Evolutionary conservation across 2,888 invertebrate species (phyloP).

Genomic region (Kryphioiulus occultus): DNA sequence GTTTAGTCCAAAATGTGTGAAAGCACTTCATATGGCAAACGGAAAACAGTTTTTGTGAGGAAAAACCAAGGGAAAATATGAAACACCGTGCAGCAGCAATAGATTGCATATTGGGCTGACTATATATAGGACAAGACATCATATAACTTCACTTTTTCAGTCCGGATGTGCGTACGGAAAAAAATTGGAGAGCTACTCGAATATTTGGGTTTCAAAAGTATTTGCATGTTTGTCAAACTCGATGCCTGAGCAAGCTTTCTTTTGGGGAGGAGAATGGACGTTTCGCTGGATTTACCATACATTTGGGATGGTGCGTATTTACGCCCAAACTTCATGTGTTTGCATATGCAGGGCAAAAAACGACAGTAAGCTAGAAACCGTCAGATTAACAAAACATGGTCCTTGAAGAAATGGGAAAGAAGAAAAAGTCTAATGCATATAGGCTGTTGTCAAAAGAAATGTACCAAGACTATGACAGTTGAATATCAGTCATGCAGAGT

Average conservation of each 20-base stretch:
- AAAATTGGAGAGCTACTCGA: not conserved
- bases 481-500: not conserved
- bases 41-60: not conserved
- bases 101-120: not conserved
- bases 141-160: not conserved
- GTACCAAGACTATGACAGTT: not conserved
- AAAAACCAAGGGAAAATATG: not conserved
- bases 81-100: not conserved
- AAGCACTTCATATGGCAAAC: not conserved
- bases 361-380: not conserved
- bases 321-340: not conserved
- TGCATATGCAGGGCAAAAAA: not conserved
- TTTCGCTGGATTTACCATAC: not conserved
- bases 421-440: not conserved
- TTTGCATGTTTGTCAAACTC: not conserved
- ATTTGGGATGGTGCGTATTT: not conserved
- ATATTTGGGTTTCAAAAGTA: conserved; percentile 11
- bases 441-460: not conserved
- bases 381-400: not conserved
- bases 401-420: not conserved
- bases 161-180: not conserved
- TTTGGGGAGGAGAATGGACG: not conserved
- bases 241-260: not conserved
- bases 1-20: conserved; percentile 6
- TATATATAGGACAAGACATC: not conserved